Evolutionary conservation across 2,888 invertebrate species (phyloP), one percentile per base, ranked within the genome.

Genomic region (Cheilosia urbana): DNA sequence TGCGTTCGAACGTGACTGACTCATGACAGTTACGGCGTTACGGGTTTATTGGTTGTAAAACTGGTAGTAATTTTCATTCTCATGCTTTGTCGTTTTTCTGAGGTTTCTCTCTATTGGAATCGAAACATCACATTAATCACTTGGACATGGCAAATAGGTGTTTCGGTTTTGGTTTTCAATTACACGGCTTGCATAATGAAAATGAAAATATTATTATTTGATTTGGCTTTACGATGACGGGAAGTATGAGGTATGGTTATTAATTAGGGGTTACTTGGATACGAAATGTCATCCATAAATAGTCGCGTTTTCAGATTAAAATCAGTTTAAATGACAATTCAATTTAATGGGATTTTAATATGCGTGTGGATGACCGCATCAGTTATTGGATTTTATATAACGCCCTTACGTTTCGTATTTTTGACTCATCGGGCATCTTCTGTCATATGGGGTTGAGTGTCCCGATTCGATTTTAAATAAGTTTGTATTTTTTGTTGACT

Each of bases 101-200:
- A 42, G 65, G 57, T 19, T 75, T 75, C 63, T 42, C 60, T 21
- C 47, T 37, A 37, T 30, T 62, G 63, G 40, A 42, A 57, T 45
- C 6, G 42, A 62, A 71, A 82, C 66, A 82, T 49, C 24, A 49
- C n/a, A 78, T 78, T 49, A 66, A 83, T 78, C 72, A 66, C 66
- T 72, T 62, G 49, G 66, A 78, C 82, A 73, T 72, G 68, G 34
- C 66, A 68, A 24, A 49, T 73, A 24, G 53, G 53, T 78, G 71
- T 72, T 83, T 55, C n/a, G 62, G 37, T 47, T 78, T 65, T 51
- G 82, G 40, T 72, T 65, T 73, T 72, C 40, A n/a, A 60, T 72
- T 45, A 60, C 57, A 37, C 3, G 55, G 17, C n/a, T 27, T n/a
- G 55, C 37, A 58, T 58, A 13, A 58, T 58, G 34, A 51, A 51